Conservation (phyloP, 1,140 invertebrate genomes). For the Nephila pilipes region DNA sequence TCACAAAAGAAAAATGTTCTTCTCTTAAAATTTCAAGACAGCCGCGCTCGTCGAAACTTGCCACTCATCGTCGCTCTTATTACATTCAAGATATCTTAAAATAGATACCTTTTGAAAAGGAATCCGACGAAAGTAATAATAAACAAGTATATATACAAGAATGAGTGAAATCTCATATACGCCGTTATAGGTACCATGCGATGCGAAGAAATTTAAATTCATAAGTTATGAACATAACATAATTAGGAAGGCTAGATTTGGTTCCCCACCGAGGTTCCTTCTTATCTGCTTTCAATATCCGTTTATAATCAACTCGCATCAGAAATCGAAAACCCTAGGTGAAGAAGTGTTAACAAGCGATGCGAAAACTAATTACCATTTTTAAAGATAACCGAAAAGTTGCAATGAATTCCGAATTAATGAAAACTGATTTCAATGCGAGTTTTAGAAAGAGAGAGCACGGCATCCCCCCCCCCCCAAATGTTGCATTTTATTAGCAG, state of each 20-base stretch:
- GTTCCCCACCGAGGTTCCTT: not conserved
- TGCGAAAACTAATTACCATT: conserved; percentile 75
- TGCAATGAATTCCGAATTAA: conserved; percentile 71
- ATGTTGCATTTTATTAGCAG: conserved; percentile 71
- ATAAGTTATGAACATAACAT: not conserved
- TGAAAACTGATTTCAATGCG: conserved; percentile 70
- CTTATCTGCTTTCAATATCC: conserved; percentile 45
- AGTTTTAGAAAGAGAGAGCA: conserved; percentile 2
- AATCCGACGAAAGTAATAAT: not conserved
- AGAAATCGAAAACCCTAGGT: conserved; percentile 62
- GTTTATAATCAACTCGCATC: not conserved
- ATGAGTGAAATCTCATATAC: conserved; percentile 16
- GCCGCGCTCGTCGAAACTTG: too few species aligned
- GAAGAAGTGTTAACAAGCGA: conserved; percentile 71
- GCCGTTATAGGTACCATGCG: not conserved
- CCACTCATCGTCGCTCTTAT: not conserved
- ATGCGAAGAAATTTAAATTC: conserved; percentile 24
- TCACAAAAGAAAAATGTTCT: too few species aligned
- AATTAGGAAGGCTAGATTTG: not conserved
- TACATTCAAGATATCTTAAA: not conserved
- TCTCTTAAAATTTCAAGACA: too few species aligned
- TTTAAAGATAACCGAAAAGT: conserved; percentile 69
- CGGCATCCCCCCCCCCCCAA: conserved; percentile 12
- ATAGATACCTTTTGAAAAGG: not conserved
- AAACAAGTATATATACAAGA: not conserved